Percentiles rank a stretch among this genome's conserved stretches.
These are phyloP conservation scores for Lordiphosa stackelbergi DNA, from an alignment of 1,140 invertebrate species.

Conservation along the genomic window DNA sequence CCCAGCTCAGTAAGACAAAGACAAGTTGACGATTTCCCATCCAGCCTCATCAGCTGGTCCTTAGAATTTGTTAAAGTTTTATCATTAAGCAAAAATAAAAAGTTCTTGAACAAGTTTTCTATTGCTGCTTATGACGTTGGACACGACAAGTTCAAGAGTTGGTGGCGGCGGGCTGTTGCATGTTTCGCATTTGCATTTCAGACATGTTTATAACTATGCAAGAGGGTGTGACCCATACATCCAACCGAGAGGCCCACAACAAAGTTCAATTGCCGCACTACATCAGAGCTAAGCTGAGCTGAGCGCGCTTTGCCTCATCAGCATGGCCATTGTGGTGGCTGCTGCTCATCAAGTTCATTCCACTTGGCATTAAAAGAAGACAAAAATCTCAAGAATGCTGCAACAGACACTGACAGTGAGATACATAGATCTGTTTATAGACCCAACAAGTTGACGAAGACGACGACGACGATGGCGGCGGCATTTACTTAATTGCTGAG, in stretches of 20 bases:
- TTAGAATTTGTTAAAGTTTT: constrained; percentile 7
- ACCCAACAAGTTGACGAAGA: constrained; percentile 8
- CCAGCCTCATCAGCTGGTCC: no score
- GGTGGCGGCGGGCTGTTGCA: constrained; percentile 38
- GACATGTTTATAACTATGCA: constrained; percentile 37
- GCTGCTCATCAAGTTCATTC: constrained; percentile 70
- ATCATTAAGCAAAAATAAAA: constrained; percentile 23
- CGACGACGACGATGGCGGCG: constrained; percentile 11
- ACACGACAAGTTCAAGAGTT: constrained; percentile 60
- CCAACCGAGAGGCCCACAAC: constrained; percentile 3
- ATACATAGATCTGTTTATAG: constrained; percentile 60
- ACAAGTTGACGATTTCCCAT: no score
- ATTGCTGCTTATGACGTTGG: constrained; percentile 12
- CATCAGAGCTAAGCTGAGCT: constrained; percentile 8
- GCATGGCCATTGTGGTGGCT: constrained; percentile 32
- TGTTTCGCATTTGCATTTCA: constrained; percentile 67
- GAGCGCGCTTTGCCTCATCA: constrained; percentile 15
- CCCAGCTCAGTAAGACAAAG: no score
- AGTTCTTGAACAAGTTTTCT: constrained; percentile 47
- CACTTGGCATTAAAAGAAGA: constrained; percentile 71
- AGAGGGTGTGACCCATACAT: constrained; percentile 1
- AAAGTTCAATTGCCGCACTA: constrained; percentile 50
- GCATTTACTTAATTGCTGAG: constrained; percentile 52
- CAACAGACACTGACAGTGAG: constrained; percentile 67
- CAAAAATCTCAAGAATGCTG: constrained; percentile 62